These are phyloP conservation scores for Phengaris arion DNA, from an alignment of 2,888 invertebrate species.

Conservation along the genomic window DNA sequence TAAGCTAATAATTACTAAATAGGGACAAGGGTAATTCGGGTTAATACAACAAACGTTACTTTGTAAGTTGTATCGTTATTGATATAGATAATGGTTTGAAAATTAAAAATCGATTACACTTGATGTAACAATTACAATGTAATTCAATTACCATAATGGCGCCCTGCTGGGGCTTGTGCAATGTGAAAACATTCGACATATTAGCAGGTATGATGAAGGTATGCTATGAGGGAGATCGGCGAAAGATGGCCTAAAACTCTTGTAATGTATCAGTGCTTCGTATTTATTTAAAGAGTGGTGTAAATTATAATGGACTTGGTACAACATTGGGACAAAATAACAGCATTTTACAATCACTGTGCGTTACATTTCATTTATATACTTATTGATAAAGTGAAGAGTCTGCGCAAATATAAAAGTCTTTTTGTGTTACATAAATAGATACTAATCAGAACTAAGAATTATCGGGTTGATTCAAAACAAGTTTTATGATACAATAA, in stretches of 20 bases:
- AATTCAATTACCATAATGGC: background rate
- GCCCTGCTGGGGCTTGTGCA: constrained; percentile 2
- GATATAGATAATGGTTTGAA: constrained; percentile 15
- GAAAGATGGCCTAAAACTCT: background rate
- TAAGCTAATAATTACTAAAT: background rate
- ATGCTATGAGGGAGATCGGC: background rate
- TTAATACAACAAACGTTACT: background rate
- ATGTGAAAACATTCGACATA: constrained; percentile 1
- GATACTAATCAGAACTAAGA: background rate
- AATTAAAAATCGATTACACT: constrained; percentile 26
- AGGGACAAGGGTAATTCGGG: background rate
- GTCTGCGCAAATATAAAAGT: background rate
- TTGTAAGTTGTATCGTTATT: background rate
- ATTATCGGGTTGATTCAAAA: background rate
- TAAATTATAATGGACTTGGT: too few relatives aligned
- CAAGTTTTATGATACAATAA: background rate
- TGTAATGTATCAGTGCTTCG: too few relatives aligned
- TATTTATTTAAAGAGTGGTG: too few relatives aligned
- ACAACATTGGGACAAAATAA: too few relatives aligned
- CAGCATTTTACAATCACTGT: too few relatives aligned
- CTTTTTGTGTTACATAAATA: background rate
- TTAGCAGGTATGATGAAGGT: background rate
- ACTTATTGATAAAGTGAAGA: background rate
- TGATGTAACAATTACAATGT: constrained; percentile 22
- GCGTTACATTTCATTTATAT: background rate